Evolutionary conservation across 2,888 invertebrate genomes (phyloP).

Genomic region (Rotaria magnacalcarata): DNA sequence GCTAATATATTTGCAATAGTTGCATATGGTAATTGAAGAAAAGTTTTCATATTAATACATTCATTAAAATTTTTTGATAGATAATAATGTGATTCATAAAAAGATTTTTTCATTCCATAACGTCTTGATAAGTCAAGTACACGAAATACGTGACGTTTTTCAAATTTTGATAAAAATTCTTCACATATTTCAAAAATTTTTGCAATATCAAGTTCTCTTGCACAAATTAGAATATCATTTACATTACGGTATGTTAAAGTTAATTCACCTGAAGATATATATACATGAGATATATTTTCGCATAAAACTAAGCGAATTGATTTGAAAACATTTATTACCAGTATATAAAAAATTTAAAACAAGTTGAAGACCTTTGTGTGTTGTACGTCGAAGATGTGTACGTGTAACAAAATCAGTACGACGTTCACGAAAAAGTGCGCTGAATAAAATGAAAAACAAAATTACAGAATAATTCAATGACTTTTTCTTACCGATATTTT

Average conservation of each 20-base stretch:
- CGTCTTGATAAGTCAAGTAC: slow-evolving; percentile 37
- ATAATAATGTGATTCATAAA: slow-evolving; percentile 41
- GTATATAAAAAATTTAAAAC: slow-evolving; percentile 41
- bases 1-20: slow-evolving; percentile 22
- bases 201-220: slow-evolving; percentile 42
- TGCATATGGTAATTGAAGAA: slow-evolving; percentile 31
- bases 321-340: background rate
- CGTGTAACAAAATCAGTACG: slow-evolving; percentile 43
- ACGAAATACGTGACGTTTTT: slow-evolving; percentile 42
- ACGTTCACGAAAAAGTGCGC: slow-evolving; percentile 34
- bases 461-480: too few relatives aligned
- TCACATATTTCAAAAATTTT: slow-evolving; percentile 37
- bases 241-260: slow-evolving; percentile 18
- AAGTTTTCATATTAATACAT: slow-evolving; percentile 40
- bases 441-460: background rate
- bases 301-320: background rate
- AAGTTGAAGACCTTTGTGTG: slow-evolving; percentile 26
- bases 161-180: slow-evolving; percentile 39
- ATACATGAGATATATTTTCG: background rate
- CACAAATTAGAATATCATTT: slow-evolving; percentile 41
- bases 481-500: background rate
- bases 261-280: background rate
- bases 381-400: slow-evolving; percentile 30
- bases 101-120: slow-evolving; percentile 39
- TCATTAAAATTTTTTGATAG: slow-evolving; percentile 42